Evolutionary conservation across 2,888 invertebrate species (phyloP).

Genomic region (Drosophila villosipedis): DNA sequence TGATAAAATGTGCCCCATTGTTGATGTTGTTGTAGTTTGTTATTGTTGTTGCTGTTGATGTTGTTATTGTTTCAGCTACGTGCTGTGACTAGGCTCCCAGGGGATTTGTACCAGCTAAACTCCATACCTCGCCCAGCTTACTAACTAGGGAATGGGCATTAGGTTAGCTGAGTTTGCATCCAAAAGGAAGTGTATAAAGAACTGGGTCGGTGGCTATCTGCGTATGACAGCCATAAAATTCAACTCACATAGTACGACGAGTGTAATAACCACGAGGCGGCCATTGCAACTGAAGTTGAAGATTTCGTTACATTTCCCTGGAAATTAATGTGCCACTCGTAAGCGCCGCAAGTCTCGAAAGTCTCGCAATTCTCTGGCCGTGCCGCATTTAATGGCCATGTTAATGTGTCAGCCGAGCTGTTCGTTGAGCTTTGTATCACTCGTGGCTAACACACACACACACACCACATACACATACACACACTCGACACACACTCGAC

Average conservation of each 20-base stretch:
- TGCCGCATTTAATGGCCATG: slow-evolving; percentile 69
- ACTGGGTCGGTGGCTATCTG: slow-evolving; percentile 59
- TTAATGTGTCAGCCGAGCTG: slow-evolving; percentile 55
- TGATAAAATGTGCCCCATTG: slow-evolving; percentile 61
- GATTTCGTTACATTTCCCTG: slow-evolving; percentile 44
- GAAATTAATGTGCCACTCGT: slow-evolving; percentile 38
- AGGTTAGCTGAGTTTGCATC: not conserved
- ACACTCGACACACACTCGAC: not conserved
- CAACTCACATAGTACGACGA: slow-evolving; percentile 62
- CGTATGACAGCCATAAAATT: slow-evolving; percentile 76
- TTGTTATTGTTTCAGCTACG: slow-evolving; percentile 53
- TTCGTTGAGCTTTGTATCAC: not conserved
- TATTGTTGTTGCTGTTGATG: slow-evolving; percentile 13
- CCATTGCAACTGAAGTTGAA: slow-evolving; percentile 64
- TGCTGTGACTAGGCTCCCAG: slow-evolving; percentile 67
- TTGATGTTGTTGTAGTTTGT: not conserved
- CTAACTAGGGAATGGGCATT: slow-evolving; percentile 8
- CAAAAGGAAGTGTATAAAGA: not conserved
- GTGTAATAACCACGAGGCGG: slow-evolving; percentile 72
- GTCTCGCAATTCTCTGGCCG: slow-evolving; percentile 5
- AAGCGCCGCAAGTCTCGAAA: not conserved
- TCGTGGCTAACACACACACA: not conserved
- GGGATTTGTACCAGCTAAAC: slow-evolving; percentile 74
- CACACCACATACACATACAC: not conserved
- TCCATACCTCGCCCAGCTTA: slow-evolving; percentile 36